phyloP scores from a whole-genome alignment of 2,113 vertebrate species.

The Caloenas nicobarica region DNA sequence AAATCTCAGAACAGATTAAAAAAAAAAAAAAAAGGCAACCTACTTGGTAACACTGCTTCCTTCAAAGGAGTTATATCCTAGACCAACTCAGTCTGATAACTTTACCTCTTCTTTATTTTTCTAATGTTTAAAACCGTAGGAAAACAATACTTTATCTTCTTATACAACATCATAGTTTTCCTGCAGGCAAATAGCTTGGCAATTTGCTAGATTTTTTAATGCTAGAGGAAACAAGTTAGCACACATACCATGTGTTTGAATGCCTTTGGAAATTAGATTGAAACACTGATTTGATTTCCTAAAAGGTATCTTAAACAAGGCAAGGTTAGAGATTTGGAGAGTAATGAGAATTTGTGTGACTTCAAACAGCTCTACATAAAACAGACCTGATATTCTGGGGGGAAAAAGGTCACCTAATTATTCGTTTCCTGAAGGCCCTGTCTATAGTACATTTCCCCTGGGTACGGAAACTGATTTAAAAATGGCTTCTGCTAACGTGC shows the following conservation, averaged over 20 bases:
- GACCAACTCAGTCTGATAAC: background rate
- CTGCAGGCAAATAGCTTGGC: constrained; percentile 62
- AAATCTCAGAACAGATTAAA: background rate
- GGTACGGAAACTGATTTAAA: constrained; percentile 67
- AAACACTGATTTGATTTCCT: constrained; percentile 71
- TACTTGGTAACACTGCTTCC: background rate
- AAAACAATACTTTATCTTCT: constrained; percentile 66
- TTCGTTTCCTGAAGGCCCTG: constrained; percentile 68
- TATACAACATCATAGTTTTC: constrained; percentile 65
- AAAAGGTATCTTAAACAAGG: constrained; percentile 70
- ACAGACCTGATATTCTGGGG: constrained; percentile 64
- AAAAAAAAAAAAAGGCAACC: background rate
- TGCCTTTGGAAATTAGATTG: constrained; percentile 75
- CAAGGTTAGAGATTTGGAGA: constrained; percentile 72
- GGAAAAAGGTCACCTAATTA: constrained; percentile 73
- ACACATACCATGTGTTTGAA: constrained; percentile 72
- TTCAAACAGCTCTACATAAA: constrained; percentile 67
- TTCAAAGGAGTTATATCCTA: background rate
- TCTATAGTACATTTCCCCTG: constrained; percentile 64
- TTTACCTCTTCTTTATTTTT: constrained; percentile 48
- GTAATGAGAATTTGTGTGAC: constrained; percentile 67
- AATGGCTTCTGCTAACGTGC: constrained; percentile 36
- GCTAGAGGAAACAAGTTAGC: constrained; percentile 76
- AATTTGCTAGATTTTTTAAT: constrained; percentile 73
- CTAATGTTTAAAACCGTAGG: constrained; percentile 58